Percentiles rank a stretch among this genome's conserved stretches.
These are phyloP conservation scores for Plecturocebus donacophilus DNA, from an alignment of 2,113 vertebrate species.

Conservation along the genomic window DNA sequence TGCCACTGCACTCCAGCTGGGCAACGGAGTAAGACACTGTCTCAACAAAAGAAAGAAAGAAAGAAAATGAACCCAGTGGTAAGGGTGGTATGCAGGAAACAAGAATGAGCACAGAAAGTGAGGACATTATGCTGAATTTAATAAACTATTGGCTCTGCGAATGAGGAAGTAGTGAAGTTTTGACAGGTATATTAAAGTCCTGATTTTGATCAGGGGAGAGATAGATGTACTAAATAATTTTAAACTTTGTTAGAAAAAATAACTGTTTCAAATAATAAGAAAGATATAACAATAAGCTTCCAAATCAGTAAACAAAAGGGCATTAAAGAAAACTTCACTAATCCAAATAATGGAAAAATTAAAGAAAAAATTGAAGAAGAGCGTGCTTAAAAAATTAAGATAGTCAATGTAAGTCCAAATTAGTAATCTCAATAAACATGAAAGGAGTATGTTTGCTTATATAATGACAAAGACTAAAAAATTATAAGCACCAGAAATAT, in stretches of 20 bases:
- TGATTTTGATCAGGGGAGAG: not conserved
- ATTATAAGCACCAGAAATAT: not conserved
- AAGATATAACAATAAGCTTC: not conserved
- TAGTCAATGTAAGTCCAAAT: not conserved
- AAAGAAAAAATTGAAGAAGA: not conserved
- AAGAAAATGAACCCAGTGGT: not conserved
- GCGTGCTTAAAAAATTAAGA: not conserved
- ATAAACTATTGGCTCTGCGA: not conserved
- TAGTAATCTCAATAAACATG: not conserved
- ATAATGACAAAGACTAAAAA: not conserved
- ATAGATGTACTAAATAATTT: not conserved
- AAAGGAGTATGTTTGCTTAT: not conserved
- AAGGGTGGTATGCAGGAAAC: not conserved
- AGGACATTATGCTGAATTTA: not conserved
- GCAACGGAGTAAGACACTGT: too few relatives aligned
- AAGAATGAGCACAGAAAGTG: not conserved
- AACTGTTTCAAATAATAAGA: not conserved
- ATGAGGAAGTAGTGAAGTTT: not conserved
- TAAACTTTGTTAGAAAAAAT: not conserved
- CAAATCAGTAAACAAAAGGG: not conserved
- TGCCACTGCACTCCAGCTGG: too few relatives aligned
- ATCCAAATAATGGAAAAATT: not conserved
- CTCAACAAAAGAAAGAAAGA: not conserved
- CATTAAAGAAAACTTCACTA: not conserved
- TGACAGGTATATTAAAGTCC: not conserved